A percentile compares a stretch with the other conserved stretches of the same genome.
These are phyloP conservation scores for Zophobas morio DNA, from an alignment of 1,140 invertebrate genomes.

Conservation along the genomic window DNA sequence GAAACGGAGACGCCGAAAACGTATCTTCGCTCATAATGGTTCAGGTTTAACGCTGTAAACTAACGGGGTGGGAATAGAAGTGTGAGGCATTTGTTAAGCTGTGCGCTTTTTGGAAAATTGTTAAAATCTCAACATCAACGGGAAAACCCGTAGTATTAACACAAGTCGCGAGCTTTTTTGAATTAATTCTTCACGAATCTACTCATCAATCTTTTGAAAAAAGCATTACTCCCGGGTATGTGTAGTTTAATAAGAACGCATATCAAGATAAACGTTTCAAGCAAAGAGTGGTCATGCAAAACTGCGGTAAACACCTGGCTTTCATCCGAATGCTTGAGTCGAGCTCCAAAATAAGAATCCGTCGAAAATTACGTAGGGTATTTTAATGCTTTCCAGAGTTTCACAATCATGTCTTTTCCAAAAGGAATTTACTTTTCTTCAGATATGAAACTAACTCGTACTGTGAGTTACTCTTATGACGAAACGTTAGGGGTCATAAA, in stretches of 20 bases:
- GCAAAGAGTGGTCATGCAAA: conserved; percentile 57
- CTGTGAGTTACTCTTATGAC: conserved; percentile 61
- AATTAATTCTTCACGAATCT: too few species aligned
- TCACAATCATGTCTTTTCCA: conserved; percentile 57
- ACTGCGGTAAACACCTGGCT: conserved; percentile 57
- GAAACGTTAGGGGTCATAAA: too few species aligned
- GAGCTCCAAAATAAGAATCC: conserved; percentile 58
- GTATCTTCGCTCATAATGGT: too few species aligned
- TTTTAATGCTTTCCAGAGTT: conserved; percentile 55
- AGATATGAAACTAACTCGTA: conserved; percentile 59
- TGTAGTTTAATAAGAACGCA: conserved; percentile 59
- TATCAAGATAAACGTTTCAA: conserved; percentile 58
- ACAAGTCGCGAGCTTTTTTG: too few species aligned
- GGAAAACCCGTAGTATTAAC: too few species aligned
- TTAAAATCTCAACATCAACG: too few species aligned
- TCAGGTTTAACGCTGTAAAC: too few species aligned
- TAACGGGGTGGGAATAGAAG: too few species aligned
- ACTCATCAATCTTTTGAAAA: too few species aligned
- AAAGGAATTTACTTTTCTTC: conserved; percentile 56
- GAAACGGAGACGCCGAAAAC: too few species aligned
- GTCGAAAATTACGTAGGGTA: background rate
- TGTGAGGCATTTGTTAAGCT: too few species aligned
- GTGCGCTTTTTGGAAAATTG: too few species aligned
- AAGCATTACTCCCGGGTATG: conserved; percentile 57
- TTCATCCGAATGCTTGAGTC: conserved; percentile 57